phyloP scores from a whole-genome alignment of 2,797 vertebrate genomes.

The Setipinna tenuifilis region DNA sequence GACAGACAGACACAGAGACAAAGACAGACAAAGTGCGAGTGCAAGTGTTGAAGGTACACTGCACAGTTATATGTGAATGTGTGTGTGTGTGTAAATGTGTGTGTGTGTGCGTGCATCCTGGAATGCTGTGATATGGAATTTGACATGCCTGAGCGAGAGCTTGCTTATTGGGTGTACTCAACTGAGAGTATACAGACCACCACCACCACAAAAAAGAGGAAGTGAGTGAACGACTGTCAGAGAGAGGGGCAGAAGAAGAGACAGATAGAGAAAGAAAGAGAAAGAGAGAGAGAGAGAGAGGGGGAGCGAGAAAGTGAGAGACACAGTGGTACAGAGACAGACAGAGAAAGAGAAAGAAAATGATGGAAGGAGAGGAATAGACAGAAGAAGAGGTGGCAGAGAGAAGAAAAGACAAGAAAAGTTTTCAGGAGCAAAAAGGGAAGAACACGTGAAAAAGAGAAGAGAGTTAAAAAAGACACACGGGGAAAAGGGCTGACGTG shows the following conservation, averaged over 20 bases:
- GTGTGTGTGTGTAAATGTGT: not conserved
- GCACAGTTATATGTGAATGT: not conserved
- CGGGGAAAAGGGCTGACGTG: conserved; percentile 24
- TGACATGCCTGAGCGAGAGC: conserved; percentile 2
- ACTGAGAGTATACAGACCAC: conserved; percentile 10
- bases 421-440: no score
- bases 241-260: not conserved
- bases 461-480: conserved; percentile 64
- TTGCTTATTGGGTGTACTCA: conserved; percentile 9
- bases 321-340: not conserved
- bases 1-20: no score
- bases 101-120: not conserved
- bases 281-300: not conserved
- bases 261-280: no score
- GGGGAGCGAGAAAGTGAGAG: not conserved
- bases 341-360: conserved; percentile 61
- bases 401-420: no score
- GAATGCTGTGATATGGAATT: conserved; percentile 23
- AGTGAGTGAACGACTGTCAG: conserved; percentile 13
- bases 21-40: not conserved
- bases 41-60: not conserved
- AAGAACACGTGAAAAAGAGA: conserved; percentile 48
- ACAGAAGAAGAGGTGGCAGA: no score
- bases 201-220: not conserved
- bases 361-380: conserved; percentile 42